A percentile compares a stretch with the other conserved stretches of the same genome.
phyloP scores from a whole-genome alignment of 23 tunicate species.

The Styela clava region DNA sequence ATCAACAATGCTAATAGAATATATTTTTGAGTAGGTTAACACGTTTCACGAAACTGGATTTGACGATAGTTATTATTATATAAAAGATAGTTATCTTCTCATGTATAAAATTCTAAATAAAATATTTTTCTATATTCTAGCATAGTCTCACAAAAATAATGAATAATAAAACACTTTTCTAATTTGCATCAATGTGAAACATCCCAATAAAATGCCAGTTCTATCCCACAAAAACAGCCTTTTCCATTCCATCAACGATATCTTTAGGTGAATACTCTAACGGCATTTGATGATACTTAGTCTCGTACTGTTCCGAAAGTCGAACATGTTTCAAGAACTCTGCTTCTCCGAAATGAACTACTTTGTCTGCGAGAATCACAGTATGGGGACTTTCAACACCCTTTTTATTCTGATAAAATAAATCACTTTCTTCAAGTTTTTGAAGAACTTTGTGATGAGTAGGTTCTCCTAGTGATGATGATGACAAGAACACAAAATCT shows the following conservation, averaged over 20 bases:
- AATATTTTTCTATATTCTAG: no score
- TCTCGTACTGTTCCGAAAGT: slow-evolving; percentile 41
- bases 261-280: slow-evolving; percentile 75
- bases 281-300: slow-evolving; percentile 72
- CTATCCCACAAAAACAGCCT: slow-evolving; percentile 46
- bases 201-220: no score
- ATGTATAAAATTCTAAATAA: no score
- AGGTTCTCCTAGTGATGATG: neutral
- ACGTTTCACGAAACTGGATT: no score
- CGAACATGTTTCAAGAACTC: slow-evolving; percentile 70
- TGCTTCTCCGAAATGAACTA: slow-evolving; percentile 66
- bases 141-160: no score
- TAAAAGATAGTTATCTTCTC: no score
- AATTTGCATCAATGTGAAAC: no score
- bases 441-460: slow-evolving; percentile 5
- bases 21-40: no score
- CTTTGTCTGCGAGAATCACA: slow-evolving; percentile 82
- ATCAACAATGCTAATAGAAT: no score
- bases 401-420: neutral
- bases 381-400: neutral
- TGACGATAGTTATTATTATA: no score
- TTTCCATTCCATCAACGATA: slow-evolving; percentile 87
- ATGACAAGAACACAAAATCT: slow-evolving; percentile 19
- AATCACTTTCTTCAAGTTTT: neutral
- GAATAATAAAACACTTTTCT: no score